A percentile compares a stretch with the other conserved stretches of the same genome.
phyloP scores from a whole-genome alignment of 2,797 vertebrate genomes.

The Ammospiza maritima region DNA sequence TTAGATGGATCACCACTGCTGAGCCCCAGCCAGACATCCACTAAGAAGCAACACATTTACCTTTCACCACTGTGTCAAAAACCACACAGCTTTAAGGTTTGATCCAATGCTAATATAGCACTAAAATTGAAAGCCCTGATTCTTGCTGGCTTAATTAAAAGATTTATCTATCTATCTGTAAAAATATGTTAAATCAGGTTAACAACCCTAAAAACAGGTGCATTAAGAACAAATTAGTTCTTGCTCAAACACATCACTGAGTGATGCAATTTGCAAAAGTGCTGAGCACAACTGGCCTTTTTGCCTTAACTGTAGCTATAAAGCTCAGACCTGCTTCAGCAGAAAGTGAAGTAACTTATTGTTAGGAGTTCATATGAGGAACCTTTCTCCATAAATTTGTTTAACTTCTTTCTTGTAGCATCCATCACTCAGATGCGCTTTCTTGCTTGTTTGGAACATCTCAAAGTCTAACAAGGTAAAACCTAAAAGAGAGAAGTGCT shows the following conservation, averaged over 20 bases:
- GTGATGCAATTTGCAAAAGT: neutral
- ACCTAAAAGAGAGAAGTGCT: neutral
- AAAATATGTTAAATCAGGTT: neutral
- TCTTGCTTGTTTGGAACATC: neutral
- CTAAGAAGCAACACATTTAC: neutral
- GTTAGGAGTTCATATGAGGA: neutral
- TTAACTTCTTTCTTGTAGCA: neutral
- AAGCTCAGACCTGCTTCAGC: neutral
- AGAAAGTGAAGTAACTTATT: neutral
- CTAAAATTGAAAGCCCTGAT: neutral
- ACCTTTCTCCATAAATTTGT: neutral
- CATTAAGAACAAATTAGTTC: neutral
- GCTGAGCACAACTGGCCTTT: neutral
- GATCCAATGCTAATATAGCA: neutral
- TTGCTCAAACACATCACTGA: neutral
- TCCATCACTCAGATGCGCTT: neutral
- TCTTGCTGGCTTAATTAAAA: neutral
- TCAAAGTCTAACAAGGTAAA: neutral
- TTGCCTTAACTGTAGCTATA: neutral
- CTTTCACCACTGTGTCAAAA: neutral
- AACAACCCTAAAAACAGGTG: neutral
- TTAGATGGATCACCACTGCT: neutral
- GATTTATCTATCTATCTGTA: neutral
- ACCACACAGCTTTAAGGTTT: neutral
- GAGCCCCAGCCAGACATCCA: neutral